Evolutionary conservation across 2,888 invertebrate species (phyloP).

Genomic region (Patella ulyssiponensis): DNA sequence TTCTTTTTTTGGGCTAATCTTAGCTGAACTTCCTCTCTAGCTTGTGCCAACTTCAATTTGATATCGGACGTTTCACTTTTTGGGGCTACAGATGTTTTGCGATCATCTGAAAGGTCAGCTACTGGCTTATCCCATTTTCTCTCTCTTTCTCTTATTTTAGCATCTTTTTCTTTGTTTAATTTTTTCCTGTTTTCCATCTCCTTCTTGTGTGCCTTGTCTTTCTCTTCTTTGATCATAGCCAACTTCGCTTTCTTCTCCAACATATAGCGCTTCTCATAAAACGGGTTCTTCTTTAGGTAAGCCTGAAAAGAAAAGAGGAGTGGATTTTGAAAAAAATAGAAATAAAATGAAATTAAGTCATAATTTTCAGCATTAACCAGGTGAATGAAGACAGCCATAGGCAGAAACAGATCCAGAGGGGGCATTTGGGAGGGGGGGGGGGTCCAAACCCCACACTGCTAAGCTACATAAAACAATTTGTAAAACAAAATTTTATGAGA

Average conservation of each 20-base stretch:
- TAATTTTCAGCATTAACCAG: no score
- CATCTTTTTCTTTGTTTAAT: slow-evolving; percentile 20
- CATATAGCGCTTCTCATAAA: slow-evolving; percentile 59
- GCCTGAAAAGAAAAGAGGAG: slow-evolving; percentile 44
- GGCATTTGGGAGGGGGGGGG: no score
- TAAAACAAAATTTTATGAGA: no score
- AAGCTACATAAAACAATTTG: no score
- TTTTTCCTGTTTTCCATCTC: slow-evolving; percentile 27
- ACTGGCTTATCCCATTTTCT: slow-evolving; percentile 4
- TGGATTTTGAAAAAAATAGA: no score
- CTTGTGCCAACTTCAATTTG: background rate
- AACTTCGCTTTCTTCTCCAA: slow-evolving; percentile 61
- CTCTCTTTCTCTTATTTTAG: slow-evolving; percentile 20
- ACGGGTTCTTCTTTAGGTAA: slow-evolving; percentile 56
- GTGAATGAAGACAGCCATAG: no score
- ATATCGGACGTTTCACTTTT: background rate
- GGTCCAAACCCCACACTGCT: no score
- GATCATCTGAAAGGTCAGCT: background rate
- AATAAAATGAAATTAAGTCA: no score
- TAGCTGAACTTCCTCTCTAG: background rate
- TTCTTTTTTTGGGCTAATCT: background rate
- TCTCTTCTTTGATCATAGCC: slow-evolving; percentile 31
- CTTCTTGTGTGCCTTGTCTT: slow-evolving; percentile 19
- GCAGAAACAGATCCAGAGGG: no score
- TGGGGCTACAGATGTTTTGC: background rate